Evolutionary conservation across 2,888 invertebrate species (phyloP).

Genomic region (Cordilura impudica): DNA sequence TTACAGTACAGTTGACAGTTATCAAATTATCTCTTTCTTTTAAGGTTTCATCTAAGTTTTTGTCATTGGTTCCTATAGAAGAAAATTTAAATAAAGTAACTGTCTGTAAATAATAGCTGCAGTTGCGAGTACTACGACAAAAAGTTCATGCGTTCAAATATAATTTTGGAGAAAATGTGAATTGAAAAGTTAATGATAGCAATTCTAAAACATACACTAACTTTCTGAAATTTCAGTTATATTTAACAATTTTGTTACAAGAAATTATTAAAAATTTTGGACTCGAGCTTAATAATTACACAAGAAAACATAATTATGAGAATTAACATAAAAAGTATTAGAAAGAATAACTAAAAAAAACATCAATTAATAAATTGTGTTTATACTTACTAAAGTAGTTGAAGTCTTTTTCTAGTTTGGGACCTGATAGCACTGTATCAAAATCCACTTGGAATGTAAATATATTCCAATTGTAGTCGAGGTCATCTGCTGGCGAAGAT

Average conservation of each 20-base stretch:
- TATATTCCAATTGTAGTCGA: constrained; percentile 87
- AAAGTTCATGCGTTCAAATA: not conserved
- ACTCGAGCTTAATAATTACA: too few species aligned
- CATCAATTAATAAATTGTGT: constrained; percentile 79
- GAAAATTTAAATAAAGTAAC: not conserved
- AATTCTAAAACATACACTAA: too few species aligned
- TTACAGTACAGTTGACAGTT: constrained; percentile 92
- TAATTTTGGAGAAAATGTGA: not conserved
- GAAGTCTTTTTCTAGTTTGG: constrained; percentile 84
- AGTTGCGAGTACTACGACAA: not conserved
- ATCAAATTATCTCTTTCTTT: constrained; percentile 79
- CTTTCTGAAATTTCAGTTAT: too few species aligned
- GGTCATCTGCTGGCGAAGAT: constrained; percentile 87
- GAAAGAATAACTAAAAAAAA: constrained; percentile 77
- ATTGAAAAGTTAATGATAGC: too few species aligned
- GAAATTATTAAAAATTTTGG: too few species aligned
- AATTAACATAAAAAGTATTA: too few species aligned
- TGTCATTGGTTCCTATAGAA: constrained; percentile 82
- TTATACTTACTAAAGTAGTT: constrained; percentile 79
- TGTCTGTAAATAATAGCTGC: too few species aligned
- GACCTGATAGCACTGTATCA: constrained; percentile 82
- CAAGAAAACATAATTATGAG: too few species aligned
- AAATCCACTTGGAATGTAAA: constrained; percentile 89
- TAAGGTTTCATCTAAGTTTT: constrained; percentile 80
- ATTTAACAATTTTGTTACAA: too few species aligned